These are phyloP conservation scores for Microplitis deprimator DNA, from an alignment of 2,888 invertebrate species.

Conservation along the genomic window DNA sequence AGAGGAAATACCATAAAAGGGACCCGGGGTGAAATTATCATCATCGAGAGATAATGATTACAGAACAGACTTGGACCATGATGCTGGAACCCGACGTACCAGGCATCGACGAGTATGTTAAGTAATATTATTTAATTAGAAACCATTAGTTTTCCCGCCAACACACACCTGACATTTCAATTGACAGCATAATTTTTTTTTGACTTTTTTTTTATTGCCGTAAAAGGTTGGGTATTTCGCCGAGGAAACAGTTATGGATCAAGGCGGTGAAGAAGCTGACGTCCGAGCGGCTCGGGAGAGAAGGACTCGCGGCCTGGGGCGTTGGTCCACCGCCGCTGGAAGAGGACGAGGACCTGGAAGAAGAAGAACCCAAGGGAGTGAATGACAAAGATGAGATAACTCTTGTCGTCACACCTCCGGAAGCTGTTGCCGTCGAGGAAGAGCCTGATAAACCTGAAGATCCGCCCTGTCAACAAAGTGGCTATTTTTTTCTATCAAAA, in stretches of 20 bases:
- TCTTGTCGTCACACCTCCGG: constrained; percentile 43
- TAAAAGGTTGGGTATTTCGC: constrained; percentile 63
- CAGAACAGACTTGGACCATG: constrained; percentile 71
- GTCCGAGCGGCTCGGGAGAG: constrained; percentile 68
- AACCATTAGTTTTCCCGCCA: neutral
- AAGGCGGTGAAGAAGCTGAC: constrained; percentile 71
- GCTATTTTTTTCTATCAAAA: neutral
- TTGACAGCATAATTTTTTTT: neutral
- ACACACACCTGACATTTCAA: neutral
- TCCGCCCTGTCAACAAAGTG: constrained; percentile 25
- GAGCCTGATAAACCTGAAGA: constrained; percentile 29
- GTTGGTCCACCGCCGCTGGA: constrained; percentile 59
- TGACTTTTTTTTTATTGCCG: neutral
- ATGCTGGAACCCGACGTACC: constrained; percentile 70
- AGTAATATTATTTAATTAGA: constrained; percentile 11
- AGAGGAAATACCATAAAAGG: constrained; percentile 27
- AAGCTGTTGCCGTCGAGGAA: constrained; percentile 42
- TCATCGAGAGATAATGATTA: constrained; percentile 69
- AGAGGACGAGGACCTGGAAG: constrained; percentile 51
- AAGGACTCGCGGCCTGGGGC: constrained; percentile 69
- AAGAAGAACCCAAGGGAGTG: constrained; percentile 47
- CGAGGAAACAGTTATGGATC: constrained; percentile 70
- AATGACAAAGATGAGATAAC: constrained; percentile 54
- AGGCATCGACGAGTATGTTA: constrained; percentile 68
- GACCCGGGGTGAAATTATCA: constrained; percentile 37